Conservation (phyloP, 2,888 invertebrate species). For the Mongoloraphidia duomilia region DNA sequence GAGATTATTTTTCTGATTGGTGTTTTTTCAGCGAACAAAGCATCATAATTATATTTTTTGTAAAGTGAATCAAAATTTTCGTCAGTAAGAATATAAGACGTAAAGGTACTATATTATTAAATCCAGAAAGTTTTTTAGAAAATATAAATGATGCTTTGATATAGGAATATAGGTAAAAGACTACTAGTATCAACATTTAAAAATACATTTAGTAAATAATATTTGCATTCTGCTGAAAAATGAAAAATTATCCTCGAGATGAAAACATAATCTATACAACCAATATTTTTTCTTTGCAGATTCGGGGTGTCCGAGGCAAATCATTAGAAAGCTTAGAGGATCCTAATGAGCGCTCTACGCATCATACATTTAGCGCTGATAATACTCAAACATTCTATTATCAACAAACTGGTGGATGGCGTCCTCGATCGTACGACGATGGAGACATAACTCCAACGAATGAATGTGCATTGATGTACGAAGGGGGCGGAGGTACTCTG, state of each 20-base stretch:
- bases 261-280: neutral
- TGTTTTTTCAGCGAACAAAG: too few species aligned
- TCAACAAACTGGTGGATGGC: conserved; percentile 40
- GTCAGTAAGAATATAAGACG: too few species aligned
- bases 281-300: conserved; percentile 33
- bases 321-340: conserved; percentile 76
- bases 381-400: conserved; percentile 42
- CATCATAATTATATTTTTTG: too few species aligned
- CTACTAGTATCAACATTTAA: too few species aligned
- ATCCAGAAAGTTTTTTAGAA: too few species aligned
- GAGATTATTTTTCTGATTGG: too few species aligned
- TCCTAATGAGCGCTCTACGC: conserved; percentile 47
- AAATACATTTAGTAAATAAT: too few species aligned
- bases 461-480: conserved; percentile 40
- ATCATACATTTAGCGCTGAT: conserved; percentile 45
- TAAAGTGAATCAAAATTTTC: too few species aligned
- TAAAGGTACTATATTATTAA: too few species aligned
- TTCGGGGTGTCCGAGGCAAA: conserved; percentile 71
- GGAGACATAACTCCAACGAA: conserved; percentile 85
- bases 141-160: too few species aligned
- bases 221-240: too few species aligned
- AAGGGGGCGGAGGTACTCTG: conserved; percentile 73
- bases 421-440: conserved; percentile 67
- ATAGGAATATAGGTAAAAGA: too few species aligned
- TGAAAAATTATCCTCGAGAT: neutral